These are phyloP conservation scores for Rhyzopertha dominica DNA, from an alignment of 1,140 invertebrate species.

Conservation along the genomic window DNA sequence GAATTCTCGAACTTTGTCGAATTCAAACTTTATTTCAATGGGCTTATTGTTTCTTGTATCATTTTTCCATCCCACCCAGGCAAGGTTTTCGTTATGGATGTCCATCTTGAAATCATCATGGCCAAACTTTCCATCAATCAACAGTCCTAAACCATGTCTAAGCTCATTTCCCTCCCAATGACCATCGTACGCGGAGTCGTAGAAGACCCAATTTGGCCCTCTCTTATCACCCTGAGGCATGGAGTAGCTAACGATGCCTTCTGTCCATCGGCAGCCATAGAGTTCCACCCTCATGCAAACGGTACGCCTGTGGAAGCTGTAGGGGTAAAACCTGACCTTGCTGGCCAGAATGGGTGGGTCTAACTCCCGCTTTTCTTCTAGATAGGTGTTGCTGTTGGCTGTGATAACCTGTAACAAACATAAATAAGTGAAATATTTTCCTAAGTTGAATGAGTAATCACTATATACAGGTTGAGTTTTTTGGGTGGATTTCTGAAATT, in stretches of 20 bases:
- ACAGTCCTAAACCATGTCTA: slow-evolving; percentile 76
- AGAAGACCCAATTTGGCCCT: slow-evolving; percentile 67
- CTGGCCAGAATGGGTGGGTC: slow-evolving; percentile 68
- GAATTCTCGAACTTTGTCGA: slow-evolving; percentile 83
- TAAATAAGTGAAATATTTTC: too few species aligned
- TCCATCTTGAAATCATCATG: slow-evolving; percentile 68
- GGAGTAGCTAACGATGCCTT: slow-evolving; percentile 71
- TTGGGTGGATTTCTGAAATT: too few species aligned
- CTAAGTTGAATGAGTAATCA: too few species aligned
- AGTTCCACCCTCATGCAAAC: slow-evolving; percentile 78
- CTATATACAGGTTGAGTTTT: too few species aligned
- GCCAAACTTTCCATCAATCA: slow-evolving; percentile 64
- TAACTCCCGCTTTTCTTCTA: slow-evolving; percentile 66
- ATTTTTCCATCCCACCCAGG: slow-evolving; percentile 92
- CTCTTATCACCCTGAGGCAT: slow-evolving; percentile 77
- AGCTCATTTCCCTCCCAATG: slow-evolving; percentile 50
- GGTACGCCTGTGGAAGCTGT: slow-evolving; percentile 64
- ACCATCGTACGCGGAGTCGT: slow-evolving; percentile 77
- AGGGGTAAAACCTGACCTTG: slow-evolving; percentile 69
- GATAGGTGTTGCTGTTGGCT: slow-evolving; percentile 81
- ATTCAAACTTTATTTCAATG: slow-evolving; percentile 79
- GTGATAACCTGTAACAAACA: slow-evolving; percentile 59
- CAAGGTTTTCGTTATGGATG: slow-evolving; percentile 59
- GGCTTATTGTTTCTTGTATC: slow-evolving; percentile 62
- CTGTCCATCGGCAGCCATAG: slow-evolving; percentile 68